These are phyloP conservation scores for Pomatostomus ruficeps DNA, from an alignment of 2,113 vertebrate genomes.

Conservation along the genomic window DNA sequence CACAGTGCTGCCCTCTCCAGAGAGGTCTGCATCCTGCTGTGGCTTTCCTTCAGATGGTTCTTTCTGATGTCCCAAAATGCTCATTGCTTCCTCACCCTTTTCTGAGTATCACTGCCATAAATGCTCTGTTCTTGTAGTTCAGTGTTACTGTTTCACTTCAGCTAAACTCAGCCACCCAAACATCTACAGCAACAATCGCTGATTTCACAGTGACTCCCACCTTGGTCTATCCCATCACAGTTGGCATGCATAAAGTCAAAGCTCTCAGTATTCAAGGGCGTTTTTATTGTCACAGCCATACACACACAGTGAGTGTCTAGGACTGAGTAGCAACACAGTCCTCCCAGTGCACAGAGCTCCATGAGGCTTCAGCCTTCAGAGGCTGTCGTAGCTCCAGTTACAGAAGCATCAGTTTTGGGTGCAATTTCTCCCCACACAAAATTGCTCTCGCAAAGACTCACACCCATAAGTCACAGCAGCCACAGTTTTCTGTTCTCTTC, in stretches of 20 bases:
- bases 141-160: not conserved
- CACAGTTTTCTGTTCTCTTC: not conserved
- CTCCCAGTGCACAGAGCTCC: not conserved
- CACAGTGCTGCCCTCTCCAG: not conserved
- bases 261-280: not conserved
- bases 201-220: not conserved
- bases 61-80: not conserved
- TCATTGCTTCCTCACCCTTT: not conserved
- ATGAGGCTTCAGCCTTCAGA: not conserved
- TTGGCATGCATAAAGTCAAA: not conserved
- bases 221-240: not conserved
- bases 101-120: not conserved
- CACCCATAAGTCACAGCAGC: not conserved
- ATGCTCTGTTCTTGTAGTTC: not conserved
- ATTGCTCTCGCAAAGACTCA: not conserved
- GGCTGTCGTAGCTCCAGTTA: not conserved
- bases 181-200: not conserved
- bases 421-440: not conserved
- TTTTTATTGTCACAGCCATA: not conserved
- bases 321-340: not conserved
- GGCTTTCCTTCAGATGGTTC: not conserved
- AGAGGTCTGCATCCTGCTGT: not conserved
- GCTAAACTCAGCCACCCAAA: not conserved
- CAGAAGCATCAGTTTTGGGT: not conserved
- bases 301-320: not conserved